Base-by-base conservation (phyloP, 2,113 vertebrate genomes). In the Macrotis lagotis region DNA sequence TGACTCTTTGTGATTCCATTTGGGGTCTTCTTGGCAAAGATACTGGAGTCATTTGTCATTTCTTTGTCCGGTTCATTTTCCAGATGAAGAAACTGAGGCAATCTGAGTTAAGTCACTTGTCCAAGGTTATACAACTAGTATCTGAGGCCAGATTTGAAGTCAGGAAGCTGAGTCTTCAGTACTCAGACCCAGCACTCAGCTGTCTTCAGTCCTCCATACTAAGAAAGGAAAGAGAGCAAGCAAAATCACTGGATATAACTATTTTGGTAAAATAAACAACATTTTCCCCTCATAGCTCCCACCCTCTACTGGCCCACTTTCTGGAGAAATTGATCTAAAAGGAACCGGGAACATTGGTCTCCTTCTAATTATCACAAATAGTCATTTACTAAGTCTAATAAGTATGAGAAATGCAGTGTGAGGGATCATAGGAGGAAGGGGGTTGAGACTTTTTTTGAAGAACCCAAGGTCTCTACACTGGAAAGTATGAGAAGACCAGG, bases 401-500 rank as follows among this genome's bases (percentile, higher is more conserved):
- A 83, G 19, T 24, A 16, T 2, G 8, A 19, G 19, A 83, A 83
- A n/a, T 44, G 66, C 44, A 44, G n/a, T n/a, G 37, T 44, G 66
- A 24, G 19, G n/a, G 66, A 83, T 24, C 6, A 22, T 22, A 24
- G n/a, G 37, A 44, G 16, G 19, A n/a, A 83, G 19, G 19, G 55
- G 66, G n/a, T n/a, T 83, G 66, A 44, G 19, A 25, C 26, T 44
- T 44, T 83, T 74, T 83, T 83, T 22, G 16, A 83, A 83, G n/a
- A 16, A 3, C 52, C 92, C 8, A 48, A 91, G n/a, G 92, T 22
- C 10, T 95, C 47, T 25, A 92, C 88, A 53, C 93, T 89, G 25
- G 91, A 50, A 96, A 59, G 11, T 10, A 89, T 26, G 52, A 94
- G 88, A 74, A 51, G 51, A 88, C 90, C 16, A 53, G 83, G 44